phyloP scores from a whole-genome alignment of 2,113 vertebrate genomes.

The Aptenodytes patagonicus region DNA sequence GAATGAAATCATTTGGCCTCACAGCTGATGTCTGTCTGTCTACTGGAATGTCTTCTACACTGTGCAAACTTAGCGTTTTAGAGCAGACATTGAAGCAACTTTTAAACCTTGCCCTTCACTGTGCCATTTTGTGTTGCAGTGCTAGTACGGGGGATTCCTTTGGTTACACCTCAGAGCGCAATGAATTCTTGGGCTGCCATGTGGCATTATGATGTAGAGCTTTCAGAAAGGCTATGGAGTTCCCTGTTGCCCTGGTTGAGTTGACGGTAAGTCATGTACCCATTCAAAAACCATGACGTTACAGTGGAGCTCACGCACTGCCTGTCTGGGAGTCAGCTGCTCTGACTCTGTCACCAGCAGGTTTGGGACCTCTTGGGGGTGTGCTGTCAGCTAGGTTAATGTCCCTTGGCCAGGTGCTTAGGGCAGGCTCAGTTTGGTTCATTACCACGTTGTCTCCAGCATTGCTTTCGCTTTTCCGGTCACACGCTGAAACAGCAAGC shows the following conservation, averaged over 20 bases:
- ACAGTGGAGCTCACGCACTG: not conserved
- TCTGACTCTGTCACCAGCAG: not conserved
- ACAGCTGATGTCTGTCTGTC: too few species aligned
- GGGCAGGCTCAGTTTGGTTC: not conserved
- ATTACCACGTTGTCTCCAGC: not conserved
- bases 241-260: not conserved
- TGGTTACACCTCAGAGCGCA: not conserved
- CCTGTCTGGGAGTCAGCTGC: not conserved
- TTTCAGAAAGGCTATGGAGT: not conserved
- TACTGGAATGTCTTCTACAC: too few species aligned
- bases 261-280: not conserved
- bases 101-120: not conserved
- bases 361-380: not conserved
- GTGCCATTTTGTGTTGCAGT: not conserved
- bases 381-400: not conserved
- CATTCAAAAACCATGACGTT: fast-evolving
- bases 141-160: not conserved
- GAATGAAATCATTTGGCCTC: too few species aligned
- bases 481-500: fast-evolving
- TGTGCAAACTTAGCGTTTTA: too few species aligned
- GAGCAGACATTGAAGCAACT: not conserved
- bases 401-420: not conserved
- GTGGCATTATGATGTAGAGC: not conserved
- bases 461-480: not conserved
- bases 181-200: not conserved